Conservation (phyloP, 1,140 invertebrate genomes). For the Euwallacea fornicatus region DNA sequence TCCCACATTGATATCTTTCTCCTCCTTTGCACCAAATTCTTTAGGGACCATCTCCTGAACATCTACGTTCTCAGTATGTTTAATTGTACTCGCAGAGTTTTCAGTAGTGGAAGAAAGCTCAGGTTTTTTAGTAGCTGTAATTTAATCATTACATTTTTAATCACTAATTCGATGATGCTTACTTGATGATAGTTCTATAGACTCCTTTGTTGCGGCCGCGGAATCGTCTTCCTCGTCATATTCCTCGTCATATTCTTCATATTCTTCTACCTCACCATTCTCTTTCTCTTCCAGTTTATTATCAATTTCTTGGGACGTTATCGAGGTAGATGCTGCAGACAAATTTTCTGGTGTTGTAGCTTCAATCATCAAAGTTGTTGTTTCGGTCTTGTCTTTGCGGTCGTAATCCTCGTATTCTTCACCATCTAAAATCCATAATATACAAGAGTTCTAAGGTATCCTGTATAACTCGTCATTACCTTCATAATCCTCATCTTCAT, state of each 20-base stretch:
- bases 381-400: slow-evolving; percentile 10
- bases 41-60: no score
- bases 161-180: no score
- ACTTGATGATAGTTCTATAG: no score
- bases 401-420: slow-evolving; percentile 33
- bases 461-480: slow-evolving; percentile 9
- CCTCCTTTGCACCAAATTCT: no score
- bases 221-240: background rate
- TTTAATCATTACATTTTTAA: no score
- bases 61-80: no score
- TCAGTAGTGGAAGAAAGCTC: no score
- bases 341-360: background rate
- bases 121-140: no score
- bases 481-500: slow-evolving; percentile 41
- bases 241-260: background rate
- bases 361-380: background rate
- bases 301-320: no score
- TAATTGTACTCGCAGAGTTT: no score
- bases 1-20: no score
- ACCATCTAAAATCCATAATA: slow-evolving; percentile 6
- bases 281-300: background rate
- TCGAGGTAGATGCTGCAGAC: no score
- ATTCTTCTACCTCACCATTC: background rate
- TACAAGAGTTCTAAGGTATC: background rate
- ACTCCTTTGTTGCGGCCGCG: background rate